phyloP scores from a whole-genome alignment of 2,113 vertebrate genomes.

The Sylvietta virens region DNA sequence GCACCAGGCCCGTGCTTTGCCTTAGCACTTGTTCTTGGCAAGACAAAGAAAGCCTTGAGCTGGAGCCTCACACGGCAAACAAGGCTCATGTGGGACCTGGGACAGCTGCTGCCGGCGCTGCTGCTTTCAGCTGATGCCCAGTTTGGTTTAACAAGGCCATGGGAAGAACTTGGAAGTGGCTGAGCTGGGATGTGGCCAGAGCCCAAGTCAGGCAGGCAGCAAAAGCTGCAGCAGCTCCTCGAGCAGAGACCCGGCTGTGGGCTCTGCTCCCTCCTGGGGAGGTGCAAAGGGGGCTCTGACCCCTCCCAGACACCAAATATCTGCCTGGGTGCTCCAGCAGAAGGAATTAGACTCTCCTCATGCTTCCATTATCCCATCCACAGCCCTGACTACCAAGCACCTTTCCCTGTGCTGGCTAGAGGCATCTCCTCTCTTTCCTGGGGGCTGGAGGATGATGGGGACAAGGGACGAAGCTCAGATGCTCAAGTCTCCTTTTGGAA shows the following conservation, averaged over 20 bases:
- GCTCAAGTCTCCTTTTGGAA: background rate
- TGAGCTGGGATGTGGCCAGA: background rate
- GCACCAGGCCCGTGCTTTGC: background rate
- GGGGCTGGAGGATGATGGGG: background rate
- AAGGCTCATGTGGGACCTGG: background rate
- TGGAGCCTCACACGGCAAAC: background rate
- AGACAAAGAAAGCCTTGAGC: background rate
- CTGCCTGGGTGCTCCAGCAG: background rate
- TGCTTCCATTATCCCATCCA: fast-evolving
- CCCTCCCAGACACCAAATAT: background rate
- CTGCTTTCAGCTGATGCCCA: background rate
- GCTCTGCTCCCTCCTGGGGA: background rate
- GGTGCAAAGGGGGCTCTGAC: background rate
- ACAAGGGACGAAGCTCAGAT: background rate
- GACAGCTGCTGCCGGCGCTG: background rate
- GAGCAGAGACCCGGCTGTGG: fast-evolving
- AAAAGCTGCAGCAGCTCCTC: background rate
- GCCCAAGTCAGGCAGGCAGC: background rate
- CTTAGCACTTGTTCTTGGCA: background rate
- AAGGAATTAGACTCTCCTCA: background rate
- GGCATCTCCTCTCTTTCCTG: background rate
- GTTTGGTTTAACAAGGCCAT: background rate
- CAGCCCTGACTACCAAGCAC: background rate
- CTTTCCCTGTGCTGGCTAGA: background rate
- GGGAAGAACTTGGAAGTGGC: background rate